These are phyloP conservation scores for Actenoides hombroni DNA, from an alignment of 2,113 vertebrate genomes.

Conservation along the genomic window DNA sequence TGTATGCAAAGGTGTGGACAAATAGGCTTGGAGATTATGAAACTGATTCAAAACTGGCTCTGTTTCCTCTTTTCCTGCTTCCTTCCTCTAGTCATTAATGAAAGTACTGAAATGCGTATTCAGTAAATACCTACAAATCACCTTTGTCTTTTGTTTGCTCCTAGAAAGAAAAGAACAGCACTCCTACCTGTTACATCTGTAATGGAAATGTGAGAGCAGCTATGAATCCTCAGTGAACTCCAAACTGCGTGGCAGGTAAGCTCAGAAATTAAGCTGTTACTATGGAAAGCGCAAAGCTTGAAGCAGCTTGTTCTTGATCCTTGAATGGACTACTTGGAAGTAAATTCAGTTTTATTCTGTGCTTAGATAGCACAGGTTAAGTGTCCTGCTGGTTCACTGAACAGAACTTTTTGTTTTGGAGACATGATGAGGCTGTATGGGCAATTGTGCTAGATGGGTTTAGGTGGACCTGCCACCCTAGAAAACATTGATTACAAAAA, in stretches of 20 bases:
- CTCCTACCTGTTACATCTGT: background rate
- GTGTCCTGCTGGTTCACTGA: background rate
- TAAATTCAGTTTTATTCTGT: background rate
- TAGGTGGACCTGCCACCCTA: background rate
- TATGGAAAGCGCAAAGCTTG: background rate
- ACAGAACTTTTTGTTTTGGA: background rate
- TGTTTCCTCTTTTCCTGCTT: background rate
- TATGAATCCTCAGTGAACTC: background rate
- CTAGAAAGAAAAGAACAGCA: background rate
- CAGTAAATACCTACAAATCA: background rate
- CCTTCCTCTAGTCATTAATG: background rate
- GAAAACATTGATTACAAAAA: background rate
- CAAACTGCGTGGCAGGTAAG: background rate
- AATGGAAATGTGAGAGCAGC: background rate
- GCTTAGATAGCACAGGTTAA: background rate
- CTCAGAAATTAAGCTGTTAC: background rate
- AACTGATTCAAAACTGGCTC: background rate
- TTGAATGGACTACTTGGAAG: background rate
- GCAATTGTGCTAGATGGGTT: background rate
- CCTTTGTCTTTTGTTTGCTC: background rate
- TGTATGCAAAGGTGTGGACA: background rate
- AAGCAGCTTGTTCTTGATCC: background rate
- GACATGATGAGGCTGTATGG: background rate
- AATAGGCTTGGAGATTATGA: background rate
- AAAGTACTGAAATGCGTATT: background rate